These are phyloP conservation scores for Orestias chungarensis DNA, from an alignment of 2,797 vertebrate genomes.

Conservation along the genomic window DNA sequence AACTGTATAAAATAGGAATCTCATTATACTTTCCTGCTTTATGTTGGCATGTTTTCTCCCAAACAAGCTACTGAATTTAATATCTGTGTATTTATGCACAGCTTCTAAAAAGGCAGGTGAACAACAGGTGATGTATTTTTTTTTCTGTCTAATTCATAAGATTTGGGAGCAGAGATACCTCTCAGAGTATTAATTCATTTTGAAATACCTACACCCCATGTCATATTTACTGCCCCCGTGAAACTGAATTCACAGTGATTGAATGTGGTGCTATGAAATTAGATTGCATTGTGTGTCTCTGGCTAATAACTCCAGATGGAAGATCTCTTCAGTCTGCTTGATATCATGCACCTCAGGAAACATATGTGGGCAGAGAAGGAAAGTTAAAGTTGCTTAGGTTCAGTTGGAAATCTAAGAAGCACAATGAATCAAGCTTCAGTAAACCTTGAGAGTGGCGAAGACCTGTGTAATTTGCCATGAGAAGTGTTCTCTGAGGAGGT, in stretches of 20 bases:
- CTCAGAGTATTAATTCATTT: constrained; percentile 70
- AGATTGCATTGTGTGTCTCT: constrained; percentile 79
- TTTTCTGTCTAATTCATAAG: constrained; percentile 76
- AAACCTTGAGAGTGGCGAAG: constrained; percentile 71
- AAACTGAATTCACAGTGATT: constrained; percentile 74
- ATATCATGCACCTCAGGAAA: constrained; percentile 66
- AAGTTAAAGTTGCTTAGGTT: constrained; percentile 72
- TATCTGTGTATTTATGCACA: constrained; percentile 75
- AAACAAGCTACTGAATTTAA: constrained; percentile 75
- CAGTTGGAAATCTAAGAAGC: constrained; percentile 60
- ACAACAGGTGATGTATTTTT: constrained; percentile 58
- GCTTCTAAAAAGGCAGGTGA: constrained; percentile 66
- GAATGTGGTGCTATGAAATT: constrained; percentile 77
- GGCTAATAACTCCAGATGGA: constrained; percentile 81
- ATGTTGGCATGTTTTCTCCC: constrained; percentile 75
- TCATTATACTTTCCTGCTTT: constrained; percentile 81
- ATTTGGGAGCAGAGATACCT: constrained; percentile 67
- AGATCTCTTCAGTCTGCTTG: constrained; percentile 70
- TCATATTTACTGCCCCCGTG: constrained; percentile 73
- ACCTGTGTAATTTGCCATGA: constrained; percentile 70
- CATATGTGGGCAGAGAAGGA: constrained; percentile 64
- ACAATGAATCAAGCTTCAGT: constrained; percentile 73
- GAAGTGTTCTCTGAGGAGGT: constrained; percentile 75
- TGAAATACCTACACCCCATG: constrained; percentile 69
- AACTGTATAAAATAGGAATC: constrained; percentile 81